Evolutionary conservation across 2,113 vertebrate genomes (phyloP), one percentile per base, ranked within the genome.

Genomic region (Leucopsar rothschildi): DNA sequence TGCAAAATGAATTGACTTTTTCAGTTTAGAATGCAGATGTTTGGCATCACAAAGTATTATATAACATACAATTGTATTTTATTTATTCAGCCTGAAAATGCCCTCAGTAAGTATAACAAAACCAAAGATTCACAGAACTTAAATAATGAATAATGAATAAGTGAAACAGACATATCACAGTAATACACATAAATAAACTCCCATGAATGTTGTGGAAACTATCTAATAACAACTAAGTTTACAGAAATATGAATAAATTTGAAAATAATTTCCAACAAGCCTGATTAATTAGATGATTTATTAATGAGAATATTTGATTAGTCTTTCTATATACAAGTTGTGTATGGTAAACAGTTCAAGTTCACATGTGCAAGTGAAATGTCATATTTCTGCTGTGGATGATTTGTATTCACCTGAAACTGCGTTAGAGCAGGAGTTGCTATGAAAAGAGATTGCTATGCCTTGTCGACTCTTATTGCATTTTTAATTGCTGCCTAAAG

Each of bases 131-230:
- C 78, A 85, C 37, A 83, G 50, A 65, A 23, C 31, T 80, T 79
- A 64, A 50, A 72, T 77, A 84, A 90, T 77, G 66, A 85, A 63
- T 88, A 75, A 76, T 73, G 71, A 95, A 88, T 80, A 93, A 88
- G 4, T 77, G 28, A 93, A 93, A 20, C 23, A 85, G 95, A 65
- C 20, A 80, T 23, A 73, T 81, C 35, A 78, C 22, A 70, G 39
- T 59, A 88, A 88, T 72, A 63, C 71, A 70, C 33, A 57, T 37
- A 88, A 93, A 80, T 53, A 86, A 94, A 44, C 31, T 86, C 73
- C 33, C 8, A 53, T 29, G 12, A 55, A 70, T 77, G 9, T 59
- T 80, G 14, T 78, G 35, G 35, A 63, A 72, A 70, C 15, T 29
- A 24, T 39, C 22, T 80, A 86, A 77, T 50, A 90, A 82, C 35